Evolutionary conservation across 2,888 invertebrate species (phyloP), one percentile per base, ranked within the genome.

Genomic region (Microchrysa polita): DNA sequence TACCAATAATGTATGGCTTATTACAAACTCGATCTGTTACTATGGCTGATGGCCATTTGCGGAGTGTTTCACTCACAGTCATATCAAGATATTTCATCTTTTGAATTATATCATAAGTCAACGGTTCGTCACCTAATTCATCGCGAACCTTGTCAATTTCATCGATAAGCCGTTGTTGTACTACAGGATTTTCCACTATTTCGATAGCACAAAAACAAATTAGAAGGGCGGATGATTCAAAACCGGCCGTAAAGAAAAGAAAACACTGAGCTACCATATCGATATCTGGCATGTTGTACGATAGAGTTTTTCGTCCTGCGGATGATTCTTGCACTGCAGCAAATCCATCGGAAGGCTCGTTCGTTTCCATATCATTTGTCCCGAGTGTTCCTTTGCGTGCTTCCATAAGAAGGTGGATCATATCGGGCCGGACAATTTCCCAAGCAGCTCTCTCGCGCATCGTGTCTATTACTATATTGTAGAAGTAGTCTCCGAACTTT

Each of bases 11-110:
- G 74, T 87, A 89, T 44, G 87, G 86, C 79, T 87, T 88, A 5
- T 81, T 82, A 78, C 89, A 90, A 2, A 84, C 75, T 12, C 90
- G 84, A 77, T 89, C 89, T 16, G 84, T 73, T 0, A 80, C 83
- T 0, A 84, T 61, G 0, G 80, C 85, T 0, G 87, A 83, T 0
- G 89, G 87, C 88, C 88, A 90, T 74, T 83, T 81, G 16, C 88
- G 81, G 1, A 88, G 80, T 0, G 84, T 77, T 78, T 89, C 88
- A 79, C 88, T 87, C 0, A 90, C 79, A 0, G 84, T 81, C 79
- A 84, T 83, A 77, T 90, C 90, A 84, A 90, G 79, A 74, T 90
- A 90, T 60, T 86, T 86, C 88, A 90, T 87, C 53, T 84, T 85
- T 78, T 88, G 86, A 0, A 90, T 81, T 0, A 85, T 84, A 48